phyloP scores from a whole-genome alignment of 2,888 invertebrate genomes.

The Timema podura region DNA sequence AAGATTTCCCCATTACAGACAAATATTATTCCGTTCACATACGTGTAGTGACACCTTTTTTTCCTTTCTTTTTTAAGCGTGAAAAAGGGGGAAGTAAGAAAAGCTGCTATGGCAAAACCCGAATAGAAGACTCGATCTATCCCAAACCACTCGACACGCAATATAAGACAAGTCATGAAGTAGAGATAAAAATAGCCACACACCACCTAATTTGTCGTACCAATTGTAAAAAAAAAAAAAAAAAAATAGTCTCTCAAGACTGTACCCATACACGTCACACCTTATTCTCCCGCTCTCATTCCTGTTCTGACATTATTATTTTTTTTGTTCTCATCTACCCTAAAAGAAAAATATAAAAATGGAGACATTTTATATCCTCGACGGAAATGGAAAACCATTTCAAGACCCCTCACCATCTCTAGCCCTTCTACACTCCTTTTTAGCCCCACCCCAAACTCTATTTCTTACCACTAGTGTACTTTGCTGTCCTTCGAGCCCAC shows the following conservation, averaged over 20 bases:
- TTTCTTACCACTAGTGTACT: neutral
- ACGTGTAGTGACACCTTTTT: neutral
- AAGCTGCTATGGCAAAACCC: too few relatives aligned
- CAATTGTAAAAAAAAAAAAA: too few relatives aligned
- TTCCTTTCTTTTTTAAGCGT: neutral
- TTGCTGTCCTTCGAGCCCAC: slow-evolving; percentile 5
- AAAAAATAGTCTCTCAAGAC: too few relatives aligned
- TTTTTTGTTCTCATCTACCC: too few relatives aligned
- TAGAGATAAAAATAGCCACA: too few relatives aligned
- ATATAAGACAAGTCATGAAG: too few relatives aligned
- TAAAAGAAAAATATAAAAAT: slow-evolving; percentile 20
- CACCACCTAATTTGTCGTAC: neutral
- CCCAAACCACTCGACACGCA: too few relatives aligned
- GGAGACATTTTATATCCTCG: slow-evolving; percentile 27
- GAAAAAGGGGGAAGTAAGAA: neutral
- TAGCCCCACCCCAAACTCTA: neutral
- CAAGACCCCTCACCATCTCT: slow-evolving; percentile 1
- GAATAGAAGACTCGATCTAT: too few relatives aligned
- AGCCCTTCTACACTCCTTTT: neutral
- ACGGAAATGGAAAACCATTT: slow-evolving; percentile 30
- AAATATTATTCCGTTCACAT: slow-evolving; percentile 6
- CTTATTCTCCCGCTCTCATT: too few relatives aligned
- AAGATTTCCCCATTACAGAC: neutral
- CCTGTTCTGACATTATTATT: too few relatives aligned
- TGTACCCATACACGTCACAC: too few relatives aligned